phyloP scores from a whole-genome alignment of 2,888 invertebrate genomes.

The Hypolimnas misippus region DNA sequence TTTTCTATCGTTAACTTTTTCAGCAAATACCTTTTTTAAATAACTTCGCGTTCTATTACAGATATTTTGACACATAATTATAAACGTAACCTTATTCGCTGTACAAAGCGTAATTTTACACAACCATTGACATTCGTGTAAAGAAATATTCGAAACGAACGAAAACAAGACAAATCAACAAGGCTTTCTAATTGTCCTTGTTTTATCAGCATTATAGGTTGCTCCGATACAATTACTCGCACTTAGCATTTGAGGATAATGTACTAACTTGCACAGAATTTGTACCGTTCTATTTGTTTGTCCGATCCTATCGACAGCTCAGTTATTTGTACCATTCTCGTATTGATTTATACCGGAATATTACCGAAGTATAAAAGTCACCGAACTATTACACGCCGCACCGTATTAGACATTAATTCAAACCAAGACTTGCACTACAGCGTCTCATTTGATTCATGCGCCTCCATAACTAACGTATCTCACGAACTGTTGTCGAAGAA shows the following conservation, averaged over 20 bases:
- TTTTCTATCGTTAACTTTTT: too few relatives aligned
- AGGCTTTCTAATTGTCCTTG: background rate
- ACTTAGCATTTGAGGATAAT: constrained; percentile 10
- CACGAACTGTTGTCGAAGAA: too few relatives aligned
- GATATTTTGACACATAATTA: too few relatives aligned
- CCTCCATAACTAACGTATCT: constrained; percentile 36
- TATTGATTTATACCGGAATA: constrained; percentile 65
- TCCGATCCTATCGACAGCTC: constrained; percentile 30
- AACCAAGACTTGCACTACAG: constrained; percentile 48
- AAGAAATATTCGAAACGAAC: background rate
- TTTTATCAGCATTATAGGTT: background rate
- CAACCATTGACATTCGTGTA: too few relatives aligned
- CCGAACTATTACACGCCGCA: constrained; percentile 70
- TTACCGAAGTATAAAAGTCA: constrained; percentile 62
- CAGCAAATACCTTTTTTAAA: too few relatives aligned
- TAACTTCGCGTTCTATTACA: too few relatives aligned
- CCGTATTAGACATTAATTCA: constrained; percentile 68
- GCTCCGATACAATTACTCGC: constrained; percentile 4
- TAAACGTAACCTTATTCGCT: too few relatives aligned
- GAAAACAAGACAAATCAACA: background rate
- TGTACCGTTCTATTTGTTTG: constrained; percentile 9
- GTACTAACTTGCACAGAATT: constrained; percentile 5
- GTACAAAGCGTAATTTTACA: too few relatives aligned
- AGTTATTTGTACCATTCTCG: constrained; percentile 35
- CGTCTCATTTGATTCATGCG: constrained; percentile 68